These are phyloP conservation scores for Chondrosia reniformis DNA, from an alignment of 37 sponge, comb jelly and placozoan genomes.

Conservation along the genomic window DNA sequence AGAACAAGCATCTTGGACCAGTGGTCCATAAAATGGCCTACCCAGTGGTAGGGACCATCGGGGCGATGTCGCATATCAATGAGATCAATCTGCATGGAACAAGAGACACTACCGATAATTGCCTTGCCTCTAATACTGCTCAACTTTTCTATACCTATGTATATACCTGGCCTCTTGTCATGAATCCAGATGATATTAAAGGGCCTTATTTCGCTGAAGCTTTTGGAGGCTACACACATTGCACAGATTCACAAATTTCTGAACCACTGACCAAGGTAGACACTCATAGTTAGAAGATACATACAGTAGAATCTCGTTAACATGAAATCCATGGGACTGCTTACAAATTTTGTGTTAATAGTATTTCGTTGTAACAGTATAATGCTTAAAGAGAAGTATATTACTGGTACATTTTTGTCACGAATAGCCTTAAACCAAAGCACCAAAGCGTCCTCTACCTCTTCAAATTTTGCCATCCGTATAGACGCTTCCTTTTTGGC, in stretches of 20 bases:
- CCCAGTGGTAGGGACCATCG: conserved; percentile 48
- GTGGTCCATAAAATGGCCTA: conserved; percentile 66
- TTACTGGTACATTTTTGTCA: background rate
- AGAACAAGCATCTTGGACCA: conserved; percentile 39
- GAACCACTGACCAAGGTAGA: background rate
- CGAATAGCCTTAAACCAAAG: too few relatives aligned
- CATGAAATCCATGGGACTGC: too few relatives aligned
- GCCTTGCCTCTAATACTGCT: background rate
- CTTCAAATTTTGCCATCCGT: too few relatives aligned
- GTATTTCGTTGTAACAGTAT: too few relatives aligned
- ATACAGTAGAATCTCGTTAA: too few relatives aligned
- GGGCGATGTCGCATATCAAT: conserved; percentile 52
- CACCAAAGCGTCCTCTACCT: too few relatives aligned
- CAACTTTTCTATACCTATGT: background rate
- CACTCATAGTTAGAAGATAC: background rate
- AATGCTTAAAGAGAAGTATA: too few relatives aligned
- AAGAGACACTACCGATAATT: background rate
- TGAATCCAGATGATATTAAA: conserved; percentile 3
- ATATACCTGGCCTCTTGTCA: conserved; percentile 3
- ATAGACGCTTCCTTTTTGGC: too few relatives aligned
- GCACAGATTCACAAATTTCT: conserved; percentile 7
- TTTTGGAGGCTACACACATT: background rate
- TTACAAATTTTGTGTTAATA: too few relatives aligned
- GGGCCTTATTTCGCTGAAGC: background rate
- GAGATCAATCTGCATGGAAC: conserved; percentile 39